Conservation (phyloP, 2,797 vertebrate species). For the Ceryle rudis region DNA sequence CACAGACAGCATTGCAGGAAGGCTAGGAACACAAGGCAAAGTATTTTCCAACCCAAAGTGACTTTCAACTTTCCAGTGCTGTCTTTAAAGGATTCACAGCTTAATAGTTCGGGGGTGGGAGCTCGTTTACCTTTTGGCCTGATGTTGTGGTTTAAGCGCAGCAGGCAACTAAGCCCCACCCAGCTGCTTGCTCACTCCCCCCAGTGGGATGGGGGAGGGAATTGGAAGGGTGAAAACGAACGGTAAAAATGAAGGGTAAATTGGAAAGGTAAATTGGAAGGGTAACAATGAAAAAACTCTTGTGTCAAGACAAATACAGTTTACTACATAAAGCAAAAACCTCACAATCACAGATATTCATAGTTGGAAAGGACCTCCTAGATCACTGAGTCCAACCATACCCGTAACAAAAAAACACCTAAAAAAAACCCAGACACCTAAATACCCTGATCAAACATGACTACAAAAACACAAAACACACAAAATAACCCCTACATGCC, state of each 20-base stretch:
- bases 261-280: not conserved
- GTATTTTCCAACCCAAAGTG: not conserved
- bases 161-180: not conserved
- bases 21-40: not conserved
- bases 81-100: not conserved
- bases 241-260: no score
- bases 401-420: no score
- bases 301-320: not conserved
- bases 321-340: not conserved
- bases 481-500: no score
- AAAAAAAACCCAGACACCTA: no score
- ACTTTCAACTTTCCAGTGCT: not conserved
- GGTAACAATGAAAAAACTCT: not conserved
- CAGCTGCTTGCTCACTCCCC: not conserved
- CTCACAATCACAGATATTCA: no score
- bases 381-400: no score
- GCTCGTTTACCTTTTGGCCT: not conserved
- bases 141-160: not conserved
- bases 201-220: not conserved
- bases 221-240: not conserved
- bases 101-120: not conserved
- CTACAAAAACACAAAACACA: no score
- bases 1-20: accelerated
- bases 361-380: no score
- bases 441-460: no score